Conservation (phyloP, 2,797 vertebrate species). For the Alauda arvensis region DNA sequence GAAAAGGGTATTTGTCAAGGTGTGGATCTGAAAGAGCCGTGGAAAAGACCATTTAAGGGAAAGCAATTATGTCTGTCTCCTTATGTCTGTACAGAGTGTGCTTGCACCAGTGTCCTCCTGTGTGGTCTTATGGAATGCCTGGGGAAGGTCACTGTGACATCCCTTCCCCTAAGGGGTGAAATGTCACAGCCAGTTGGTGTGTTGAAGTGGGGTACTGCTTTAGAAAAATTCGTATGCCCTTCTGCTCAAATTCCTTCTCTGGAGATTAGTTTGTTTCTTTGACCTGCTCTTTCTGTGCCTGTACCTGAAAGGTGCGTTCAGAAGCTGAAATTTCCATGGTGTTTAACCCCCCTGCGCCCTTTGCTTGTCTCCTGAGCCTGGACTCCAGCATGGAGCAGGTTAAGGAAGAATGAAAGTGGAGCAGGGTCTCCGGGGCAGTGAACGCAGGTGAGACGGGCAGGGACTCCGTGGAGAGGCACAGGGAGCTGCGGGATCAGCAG, state of each 20-base stretch:
- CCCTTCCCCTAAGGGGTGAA: background rate
- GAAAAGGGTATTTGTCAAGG: background rate
- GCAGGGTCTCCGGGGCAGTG: background rate
- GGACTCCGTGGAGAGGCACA: fast-evolving
- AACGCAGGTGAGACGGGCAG: background rate
- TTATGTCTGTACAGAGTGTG: background rate
- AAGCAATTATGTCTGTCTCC: background rate
- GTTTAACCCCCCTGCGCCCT: background rate
- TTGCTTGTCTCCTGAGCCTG: background rate
- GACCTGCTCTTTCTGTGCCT: background rate
- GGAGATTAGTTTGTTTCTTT: background rate
- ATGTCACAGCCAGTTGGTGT: background rate
- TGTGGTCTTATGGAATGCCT: background rate
- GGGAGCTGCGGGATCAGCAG: background rate
- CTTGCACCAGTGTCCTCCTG: background rate
- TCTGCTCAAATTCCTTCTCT: background rate
- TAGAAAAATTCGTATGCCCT: background rate
- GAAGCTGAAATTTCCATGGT: background rate
- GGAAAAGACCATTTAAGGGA: background rate
- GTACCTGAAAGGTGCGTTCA: background rate
- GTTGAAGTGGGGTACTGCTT: background rate
- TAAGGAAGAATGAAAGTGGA: background rate
- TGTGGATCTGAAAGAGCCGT: background rate
- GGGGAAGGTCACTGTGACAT: background rate
- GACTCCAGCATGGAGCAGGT: background rate